Conservation (phyloP, 92 coral and sea anemone genomes). For the Scolanthus callimorphus region DNA sequence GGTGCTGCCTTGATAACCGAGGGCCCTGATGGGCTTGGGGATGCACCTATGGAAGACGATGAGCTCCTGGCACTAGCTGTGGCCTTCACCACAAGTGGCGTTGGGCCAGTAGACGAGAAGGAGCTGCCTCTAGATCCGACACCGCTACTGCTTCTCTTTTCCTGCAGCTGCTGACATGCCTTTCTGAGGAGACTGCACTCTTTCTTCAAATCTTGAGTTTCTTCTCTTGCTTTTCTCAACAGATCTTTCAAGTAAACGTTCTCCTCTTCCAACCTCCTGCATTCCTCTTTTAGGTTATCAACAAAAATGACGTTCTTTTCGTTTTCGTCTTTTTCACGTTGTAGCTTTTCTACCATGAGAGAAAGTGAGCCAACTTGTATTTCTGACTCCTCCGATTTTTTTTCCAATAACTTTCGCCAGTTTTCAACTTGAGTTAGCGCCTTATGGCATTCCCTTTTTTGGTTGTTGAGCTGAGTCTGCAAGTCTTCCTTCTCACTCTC, state of each 20-base stretch:
- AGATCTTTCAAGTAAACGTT: constrained; percentile 42
- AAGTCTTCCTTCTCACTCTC: constrained; percentile 33
- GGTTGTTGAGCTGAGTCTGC: constrained; percentile 10
- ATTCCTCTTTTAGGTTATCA: constrained; percentile 65
- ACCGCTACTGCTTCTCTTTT: constrained; percentile 13
- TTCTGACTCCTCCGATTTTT: constrained; percentile 41
- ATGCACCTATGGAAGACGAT: too few species aligned
- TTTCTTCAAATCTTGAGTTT: constrained; percentile 37
- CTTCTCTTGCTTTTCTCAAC: constrained; percentile 5
- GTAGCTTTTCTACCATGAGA: constrained; percentile 13
- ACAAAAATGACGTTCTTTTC: constrained; percentile 8
- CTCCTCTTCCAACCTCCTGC: constrained; percentile 61
- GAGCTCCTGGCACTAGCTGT: too few species aligned
- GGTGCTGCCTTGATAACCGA: too few species aligned
- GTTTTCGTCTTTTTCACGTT: constrained; percentile 19
- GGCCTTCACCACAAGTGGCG: too few species aligned
- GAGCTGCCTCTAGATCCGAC: background rate
- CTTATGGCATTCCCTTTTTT: constrained; percentile 34
- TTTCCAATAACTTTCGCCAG: constrained; percentile 37
- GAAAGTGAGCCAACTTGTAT: constrained; percentile 35
- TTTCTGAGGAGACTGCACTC: constrained; percentile 48
- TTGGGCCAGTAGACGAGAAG: background rate
- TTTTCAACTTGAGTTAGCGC: constrained; percentile 37
- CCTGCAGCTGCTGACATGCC: constrained; percentile 61
- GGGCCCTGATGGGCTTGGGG: too few species aligned